These are phyloP conservation scores for Temnothorax unifasciatus DNA, from an alignment of 2,888 invertebrate species.

Conservation along the genomic window DNA sequence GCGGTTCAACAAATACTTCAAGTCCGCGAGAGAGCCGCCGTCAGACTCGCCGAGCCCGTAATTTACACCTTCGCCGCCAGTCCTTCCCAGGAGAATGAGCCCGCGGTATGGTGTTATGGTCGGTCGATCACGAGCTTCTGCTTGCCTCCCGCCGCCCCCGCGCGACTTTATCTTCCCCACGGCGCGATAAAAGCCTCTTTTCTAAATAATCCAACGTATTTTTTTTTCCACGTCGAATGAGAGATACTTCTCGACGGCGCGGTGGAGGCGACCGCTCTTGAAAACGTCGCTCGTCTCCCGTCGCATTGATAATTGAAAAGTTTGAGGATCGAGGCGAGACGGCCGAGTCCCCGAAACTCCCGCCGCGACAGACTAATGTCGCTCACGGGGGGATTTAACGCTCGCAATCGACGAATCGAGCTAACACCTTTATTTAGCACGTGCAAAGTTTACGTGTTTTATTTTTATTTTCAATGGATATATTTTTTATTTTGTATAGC, in stretches of 20 bases:
- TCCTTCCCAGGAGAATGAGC: slow-evolving; percentile 51
- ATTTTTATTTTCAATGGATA: background rate
- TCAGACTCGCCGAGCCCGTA: slow-evolving; percentile 48
- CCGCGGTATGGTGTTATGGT: slow-evolving; percentile 47
- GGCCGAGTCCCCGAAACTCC: slow-evolving; percentile 17
- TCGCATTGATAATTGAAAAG: slow-evolving; percentile 59
- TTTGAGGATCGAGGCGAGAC: slow-evolving; percentile 13
- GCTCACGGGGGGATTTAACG: slow-evolving; percentile 5
- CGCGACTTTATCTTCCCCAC: slow-evolving; percentile 58
- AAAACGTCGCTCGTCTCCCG: background rate
- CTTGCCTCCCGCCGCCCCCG: background rate
- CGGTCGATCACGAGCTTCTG: slow-evolving; percentile 58
- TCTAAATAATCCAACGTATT: slow-evolving; percentile 60
- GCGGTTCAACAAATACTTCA: slow-evolving; percentile 57
- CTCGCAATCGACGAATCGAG: slow-evolving; percentile 1
- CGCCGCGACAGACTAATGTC: slow-evolving; percentile 27
- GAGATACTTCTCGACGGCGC: background rate
- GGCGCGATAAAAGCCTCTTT: slow-evolving; percentile 59
- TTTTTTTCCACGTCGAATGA: slow-evolving; percentile 8
- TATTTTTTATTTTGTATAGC: background rate
- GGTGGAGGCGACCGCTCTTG: background rate
- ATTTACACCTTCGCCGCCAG: slow-evolving; percentile 56
- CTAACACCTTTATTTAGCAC: background rate
- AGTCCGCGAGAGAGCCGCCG: slow-evolving; percentile 45
- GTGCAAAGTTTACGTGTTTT: background rate